Evolutionary conservation across 2,113 vertebrate species (phyloP).

Genomic region (Pycnonotus jocosus): DNA sequence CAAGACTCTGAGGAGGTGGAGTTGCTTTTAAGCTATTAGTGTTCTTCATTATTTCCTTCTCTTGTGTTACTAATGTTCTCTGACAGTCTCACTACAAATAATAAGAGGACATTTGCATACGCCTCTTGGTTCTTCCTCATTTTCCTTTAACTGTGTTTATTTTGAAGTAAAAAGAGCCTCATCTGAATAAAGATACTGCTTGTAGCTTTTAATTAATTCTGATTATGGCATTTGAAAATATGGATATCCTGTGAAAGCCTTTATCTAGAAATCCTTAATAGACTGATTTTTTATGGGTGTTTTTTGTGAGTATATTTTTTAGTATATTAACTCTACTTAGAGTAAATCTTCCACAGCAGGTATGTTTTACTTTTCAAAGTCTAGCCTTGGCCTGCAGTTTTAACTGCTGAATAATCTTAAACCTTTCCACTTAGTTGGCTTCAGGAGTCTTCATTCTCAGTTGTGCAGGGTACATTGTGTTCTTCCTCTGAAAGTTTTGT

Average conservation of each 20-base stretch:
- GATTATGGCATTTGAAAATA: not conserved
- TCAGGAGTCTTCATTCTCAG: not conserved
- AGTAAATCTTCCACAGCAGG: not conserved
- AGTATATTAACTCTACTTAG: not conserved
- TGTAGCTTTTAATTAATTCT: not conserved
- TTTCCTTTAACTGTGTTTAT: not conserved
- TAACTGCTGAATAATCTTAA: not conserved
- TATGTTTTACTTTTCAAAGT: not conserved
- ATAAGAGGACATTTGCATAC: not conserved
- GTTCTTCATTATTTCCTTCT: not conserved
- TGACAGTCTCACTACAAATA: not conserved
- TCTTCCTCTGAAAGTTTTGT: not conserved
- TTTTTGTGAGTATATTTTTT: not conserved
- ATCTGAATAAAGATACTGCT: not conserved
- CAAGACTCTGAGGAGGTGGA: not conserved
- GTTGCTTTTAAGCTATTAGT: not conserved
- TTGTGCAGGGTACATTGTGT: not conserved
- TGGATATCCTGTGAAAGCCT: fast-evolving
- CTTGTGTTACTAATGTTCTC: not conserved
- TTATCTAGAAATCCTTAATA: not conserved
- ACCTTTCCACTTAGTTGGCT: not conserved
- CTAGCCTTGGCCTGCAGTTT: not conserved
- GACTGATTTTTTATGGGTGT: not conserved
- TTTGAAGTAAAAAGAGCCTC: not conserved
- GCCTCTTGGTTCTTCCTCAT: not conserved